A percentile compares a stretch with the other conserved stretches of the same genome.
These are phyloP conservation scores for Brenthis hecate DNA, from an alignment of 2,888 invertebrate species.

Conservation along the genomic window DNA sequence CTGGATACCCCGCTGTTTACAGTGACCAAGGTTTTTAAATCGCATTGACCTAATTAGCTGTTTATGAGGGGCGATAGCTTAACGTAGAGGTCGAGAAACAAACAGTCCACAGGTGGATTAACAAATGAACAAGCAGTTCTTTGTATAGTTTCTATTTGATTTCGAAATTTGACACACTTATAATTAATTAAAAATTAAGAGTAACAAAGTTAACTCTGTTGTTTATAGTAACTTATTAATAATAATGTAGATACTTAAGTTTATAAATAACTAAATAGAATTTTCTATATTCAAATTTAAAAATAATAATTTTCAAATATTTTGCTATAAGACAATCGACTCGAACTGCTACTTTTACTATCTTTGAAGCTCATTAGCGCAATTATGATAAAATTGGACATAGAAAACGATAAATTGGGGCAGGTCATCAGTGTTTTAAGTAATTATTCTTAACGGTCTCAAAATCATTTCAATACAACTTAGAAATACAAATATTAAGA, in stretches of 20 bases:
- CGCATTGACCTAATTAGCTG: slow-evolving; percentile 68
- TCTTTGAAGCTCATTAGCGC: background rate
- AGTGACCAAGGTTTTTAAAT: slow-evolving; percentile 61
- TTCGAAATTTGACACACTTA: no score
- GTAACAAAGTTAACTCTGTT: no score
- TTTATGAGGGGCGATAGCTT: slow-evolving; percentile 49
- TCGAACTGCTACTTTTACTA: background rate
- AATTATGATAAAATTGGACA: slow-evolving; percentile 6
- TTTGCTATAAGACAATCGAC: no score
- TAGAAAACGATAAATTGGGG: slow-evolving; percentile 32
- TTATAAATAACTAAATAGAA: no score
- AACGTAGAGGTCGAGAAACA: slow-evolving; percentile 29
- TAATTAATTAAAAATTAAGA: no score
- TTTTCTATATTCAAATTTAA: no score
- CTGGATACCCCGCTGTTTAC: slow-evolving; percentile 44
- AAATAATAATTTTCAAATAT: no score
- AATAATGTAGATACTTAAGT: no score
- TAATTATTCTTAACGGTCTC: background rate
- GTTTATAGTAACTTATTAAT: no score
- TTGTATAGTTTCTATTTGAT: background rate
- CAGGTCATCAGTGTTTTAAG: slow-evolving; percentile 31
- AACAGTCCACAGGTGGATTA: background rate
- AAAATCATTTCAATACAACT: background rate
- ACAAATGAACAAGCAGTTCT: background rate
- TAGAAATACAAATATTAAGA: background rate